These are phyloP conservation scores for Equus quagga DNA, from an alignment of 2,113 vertebrate species.

Conservation along the genomic window DNA sequence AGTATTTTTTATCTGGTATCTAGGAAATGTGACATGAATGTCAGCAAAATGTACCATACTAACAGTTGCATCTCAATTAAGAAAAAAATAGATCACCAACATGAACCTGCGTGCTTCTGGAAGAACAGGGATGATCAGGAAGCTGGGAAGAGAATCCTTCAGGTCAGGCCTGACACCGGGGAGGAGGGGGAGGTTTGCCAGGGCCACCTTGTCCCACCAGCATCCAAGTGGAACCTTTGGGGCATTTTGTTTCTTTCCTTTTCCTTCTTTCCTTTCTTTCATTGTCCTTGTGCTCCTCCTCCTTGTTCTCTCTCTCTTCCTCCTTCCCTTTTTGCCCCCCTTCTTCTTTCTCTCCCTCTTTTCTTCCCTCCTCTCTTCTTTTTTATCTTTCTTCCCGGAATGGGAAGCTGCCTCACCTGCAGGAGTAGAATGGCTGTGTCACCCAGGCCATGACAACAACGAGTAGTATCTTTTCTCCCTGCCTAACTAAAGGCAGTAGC, in stretches of 20 bases:
- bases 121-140: constrained; percentile 44
- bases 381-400: background rate
- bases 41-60: constrained; percentile 63
- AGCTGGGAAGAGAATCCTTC: background rate
- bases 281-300: background rate
- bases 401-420: background rate
- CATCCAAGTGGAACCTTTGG: background rate
- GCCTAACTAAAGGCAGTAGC: background rate
- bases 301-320: too few species aligned
- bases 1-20: constrained; percentile 73
- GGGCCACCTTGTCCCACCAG: background rate
- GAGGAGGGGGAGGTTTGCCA: background rate
- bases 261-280: background rate
- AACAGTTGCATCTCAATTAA: constrained; percentile 75
- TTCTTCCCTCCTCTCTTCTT: background rate
- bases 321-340: background rate
- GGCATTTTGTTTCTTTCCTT: background rate
- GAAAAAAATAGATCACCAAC: constrained; percentile 72
- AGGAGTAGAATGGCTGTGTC: background rate
- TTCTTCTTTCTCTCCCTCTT: background rate
- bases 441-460: background rate
- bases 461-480: background rate
- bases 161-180: background rate
- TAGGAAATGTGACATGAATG: constrained; percentile 74
- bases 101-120: constrained; percentile 66